phyloP scores from a whole-genome alignment of 2,888 invertebrate genomes.

The Drosophila paranaensis region DNA sequence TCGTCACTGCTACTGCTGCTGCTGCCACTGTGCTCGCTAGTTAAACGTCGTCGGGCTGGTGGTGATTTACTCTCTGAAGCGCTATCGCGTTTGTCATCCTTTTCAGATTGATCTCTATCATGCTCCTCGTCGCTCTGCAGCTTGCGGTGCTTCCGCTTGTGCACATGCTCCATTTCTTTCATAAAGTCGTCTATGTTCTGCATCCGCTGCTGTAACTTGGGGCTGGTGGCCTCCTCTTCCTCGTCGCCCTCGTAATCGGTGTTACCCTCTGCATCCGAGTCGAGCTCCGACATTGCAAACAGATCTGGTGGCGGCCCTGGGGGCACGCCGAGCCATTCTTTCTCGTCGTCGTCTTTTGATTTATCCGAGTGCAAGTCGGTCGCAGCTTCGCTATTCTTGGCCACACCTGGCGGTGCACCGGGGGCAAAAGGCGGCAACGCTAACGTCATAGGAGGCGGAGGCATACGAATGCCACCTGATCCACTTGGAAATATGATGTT shows the following conservation, averaged over 20 bases:
- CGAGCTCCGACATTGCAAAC: slow-evolving; percentile 88
- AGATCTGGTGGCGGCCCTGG: slow-evolving; percentile 93
- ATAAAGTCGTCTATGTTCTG: slow-evolving; percentile 97
- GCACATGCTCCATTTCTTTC: slow-evolving; percentile 96
- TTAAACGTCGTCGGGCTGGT: slow-evolving; percentile 11
- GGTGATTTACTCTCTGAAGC: slow-evolving; percentile 55
- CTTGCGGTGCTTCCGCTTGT: slow-evolving; percentile 89
- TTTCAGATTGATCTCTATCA: slow-evolving; percentile 34
- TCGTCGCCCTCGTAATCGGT: slow-evolving; percentile 81
- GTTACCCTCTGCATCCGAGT: slow-evolving; percentile 83
- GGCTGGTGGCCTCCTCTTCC: slow-evolving; percentile 64
- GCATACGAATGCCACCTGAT: slow-evolving; percentile 77
- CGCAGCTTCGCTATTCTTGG: slow-evolving; percentile 89
- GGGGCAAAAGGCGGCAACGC: slow-evolving; percentile 85
- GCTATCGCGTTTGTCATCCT: slow-evolving; percentile 48
- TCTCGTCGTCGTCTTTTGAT: slow-evolving; percentile 79
- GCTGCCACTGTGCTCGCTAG: slow-evolving; percentile 20
- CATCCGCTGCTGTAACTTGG: slow-evolving; percentile 91
- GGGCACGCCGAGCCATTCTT: slow-evolving; percentile 94
- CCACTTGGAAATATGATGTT: slow-evolving; percentile 35
- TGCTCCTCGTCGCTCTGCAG: slow-evolving; percentile 86
- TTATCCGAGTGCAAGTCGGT: slow-evolving; percentile 63
- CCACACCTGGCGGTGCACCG: slow-evolving; percentile 88
- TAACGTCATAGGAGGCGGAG: slow-evolving; percentile 82
- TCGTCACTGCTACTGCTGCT: slow-evolving; percentile 38